Percentiles rank a stretch among this genome's conserved stretches.
phyloP scores from a whole-genome alignment of 2,888 invertebrate genomes.

The Noctua comes region DNA sequence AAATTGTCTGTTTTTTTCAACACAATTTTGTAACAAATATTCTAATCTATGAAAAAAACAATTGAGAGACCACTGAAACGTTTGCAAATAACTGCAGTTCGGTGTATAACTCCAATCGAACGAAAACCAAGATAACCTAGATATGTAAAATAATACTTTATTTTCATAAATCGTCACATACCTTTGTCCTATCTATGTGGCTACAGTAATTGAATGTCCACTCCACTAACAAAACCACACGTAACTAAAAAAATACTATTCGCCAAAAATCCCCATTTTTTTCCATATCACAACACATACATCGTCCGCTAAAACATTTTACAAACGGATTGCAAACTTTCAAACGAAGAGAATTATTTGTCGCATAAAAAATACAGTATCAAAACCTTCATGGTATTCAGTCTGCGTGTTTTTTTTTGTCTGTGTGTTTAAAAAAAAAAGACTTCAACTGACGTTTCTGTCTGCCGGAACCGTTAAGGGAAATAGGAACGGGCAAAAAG shows the following conservation, averaged over 20 bases:
- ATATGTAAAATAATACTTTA: neutral
- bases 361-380: conserved; percentile 33
- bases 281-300: conserved; percentile 8
- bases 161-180: neutral
- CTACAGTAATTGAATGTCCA: conserved; percentile 12
- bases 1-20: neutral
- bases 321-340: conserved; percentile 42
- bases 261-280: conserved; percentile 17
- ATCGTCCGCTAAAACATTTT: conserved; percentile 22
- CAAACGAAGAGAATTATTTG: conserved; percentile 30
- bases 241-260: conserved; percentile 2
- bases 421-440: conserved; percentile 38
- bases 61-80: neutral
- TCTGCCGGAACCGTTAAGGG: conserved; percentile 23
- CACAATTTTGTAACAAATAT: neutral
- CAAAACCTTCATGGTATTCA: conserved; percentile 26
- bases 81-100: neutral
- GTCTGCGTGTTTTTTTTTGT: conserved; percentile 26
- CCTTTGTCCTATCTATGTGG: neutral
- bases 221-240: neutral
- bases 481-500: conserved; percentile 24
- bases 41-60: neutral
- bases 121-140: neutral
- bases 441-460: conserved; percentile 37
- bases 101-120: neutral